Percentiles rank a stretch among this genome's conserved stretches.
Evolutionary conservation across 2,888 invertebrate species (phyloP).

Genomic region (Lepidocyrtinus sp.): DNA sequence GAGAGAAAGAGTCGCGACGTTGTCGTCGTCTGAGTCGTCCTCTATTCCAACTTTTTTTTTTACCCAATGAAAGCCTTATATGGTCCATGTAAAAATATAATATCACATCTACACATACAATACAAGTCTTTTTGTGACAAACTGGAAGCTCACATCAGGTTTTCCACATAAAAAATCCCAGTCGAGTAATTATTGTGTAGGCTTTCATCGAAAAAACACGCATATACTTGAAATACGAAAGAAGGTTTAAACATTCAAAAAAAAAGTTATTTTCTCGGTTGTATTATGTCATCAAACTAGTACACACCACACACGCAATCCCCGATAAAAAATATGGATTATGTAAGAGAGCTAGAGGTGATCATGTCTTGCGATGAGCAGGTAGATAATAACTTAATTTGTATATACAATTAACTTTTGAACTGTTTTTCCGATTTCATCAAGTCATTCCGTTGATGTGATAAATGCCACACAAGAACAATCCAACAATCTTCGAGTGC

Average conservation of each 20-base stretch:
- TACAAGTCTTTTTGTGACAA: neutral
- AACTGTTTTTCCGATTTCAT: neutral
- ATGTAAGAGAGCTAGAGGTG: neutral
- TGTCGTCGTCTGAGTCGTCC: neutral
- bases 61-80: neutral
- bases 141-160: neutral
- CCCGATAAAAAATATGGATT: neutral
- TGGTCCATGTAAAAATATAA: neutral
- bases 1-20: neutral
- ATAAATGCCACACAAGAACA: neutral
- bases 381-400: constrained; percentile 25
- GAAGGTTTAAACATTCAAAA: too few species aligned
- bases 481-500: neutral
- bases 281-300: neutral
- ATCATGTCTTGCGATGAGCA: neutral
- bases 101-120: neutral
- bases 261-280: neutral
- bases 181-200: neutral
- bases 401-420: constrained; percentile 16
- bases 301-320: neutral
- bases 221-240: neutral
- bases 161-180: neutral
- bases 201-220: neutral
- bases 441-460: neutral
- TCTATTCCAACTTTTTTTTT: neutral